Evolutionary conservation across 2,888 invertebrate genomes (phyloP).

Genomic region (Rhagium mordax): DNA sequence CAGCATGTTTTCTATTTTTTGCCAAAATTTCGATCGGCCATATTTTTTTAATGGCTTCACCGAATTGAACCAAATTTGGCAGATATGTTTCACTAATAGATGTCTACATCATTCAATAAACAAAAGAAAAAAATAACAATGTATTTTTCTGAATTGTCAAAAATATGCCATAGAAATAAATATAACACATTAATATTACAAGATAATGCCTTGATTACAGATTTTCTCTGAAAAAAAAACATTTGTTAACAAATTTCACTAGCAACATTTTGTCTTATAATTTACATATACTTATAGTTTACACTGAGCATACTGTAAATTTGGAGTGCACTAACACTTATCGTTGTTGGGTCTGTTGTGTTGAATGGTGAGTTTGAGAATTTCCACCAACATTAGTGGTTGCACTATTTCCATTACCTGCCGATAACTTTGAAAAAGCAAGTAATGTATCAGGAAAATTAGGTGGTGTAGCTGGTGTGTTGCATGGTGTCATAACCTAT

Average conservation of each 20-base stretch:
- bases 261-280: constrained; percentile 50
- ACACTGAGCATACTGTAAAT: constrained; percentile 54
- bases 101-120: too few species aligned
- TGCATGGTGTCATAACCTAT: constrained; percentile 92
- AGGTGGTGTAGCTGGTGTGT: constrained; percentile 95
- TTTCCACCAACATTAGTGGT: constrained; percentile 69
- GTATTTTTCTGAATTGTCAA: constrained; percentile 1
- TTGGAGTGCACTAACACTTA: constrained; percentile 45
- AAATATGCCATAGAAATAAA: constrained; percentile 14
- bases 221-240: constrained; percentile 26
- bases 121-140: too few species aligned
- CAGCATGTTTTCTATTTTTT: too few species aligned
- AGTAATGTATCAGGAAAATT: constrained; percentile 93
- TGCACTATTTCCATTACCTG: constrained; percentile 74
- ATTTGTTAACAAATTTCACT: constrained; percentile 54
- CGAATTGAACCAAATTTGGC: too few species aligned
- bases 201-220: constrained; percentile 27
- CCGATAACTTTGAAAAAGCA: constrained; percentile 91
- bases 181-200: constrained; percentile 28
- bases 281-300: constrained; percentile 39
- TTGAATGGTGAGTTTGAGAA: constrained; percentile 64
- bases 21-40: too few species aligned
- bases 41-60: too few species aligned
- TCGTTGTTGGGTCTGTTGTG: constrained; percentile 58
- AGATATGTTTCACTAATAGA: too few species aligned